phyloP scores from a whole-genome alignment of 1,140 invertebrate genomes.

The Orchestia grillus region DNA sequence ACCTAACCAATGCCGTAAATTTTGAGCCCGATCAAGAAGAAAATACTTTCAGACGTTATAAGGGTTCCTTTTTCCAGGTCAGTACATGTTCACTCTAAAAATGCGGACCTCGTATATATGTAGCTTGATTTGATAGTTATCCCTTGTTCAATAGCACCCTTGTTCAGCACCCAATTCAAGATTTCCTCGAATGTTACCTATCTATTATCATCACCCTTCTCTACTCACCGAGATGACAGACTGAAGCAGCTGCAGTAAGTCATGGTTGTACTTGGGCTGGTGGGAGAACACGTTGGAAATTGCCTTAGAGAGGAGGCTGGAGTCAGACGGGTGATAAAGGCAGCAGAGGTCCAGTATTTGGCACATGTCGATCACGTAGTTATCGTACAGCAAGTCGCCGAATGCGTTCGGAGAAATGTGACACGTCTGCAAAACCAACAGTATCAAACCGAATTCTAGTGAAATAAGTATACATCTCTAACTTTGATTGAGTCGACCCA shows the following conservation, averaged over 20 bases:
- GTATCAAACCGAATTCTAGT: background rate
- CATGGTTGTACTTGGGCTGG: conserved; percentile 80
- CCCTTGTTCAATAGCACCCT: background rate
- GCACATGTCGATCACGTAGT: conserved; percentile 85
- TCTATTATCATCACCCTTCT: background rate
- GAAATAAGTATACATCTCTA: background rate
- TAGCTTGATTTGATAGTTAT: no score
- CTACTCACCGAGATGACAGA: background rate
- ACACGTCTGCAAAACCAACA: conserved; percentile 72
- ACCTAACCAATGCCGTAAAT: no score
- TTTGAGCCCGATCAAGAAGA: no score
- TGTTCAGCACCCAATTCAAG: background rate
- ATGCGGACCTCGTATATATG: no score
- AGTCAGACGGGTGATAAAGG: conserved; percentile 80
- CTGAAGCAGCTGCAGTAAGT: conserved; percentile 73
- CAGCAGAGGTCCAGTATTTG: conserved; percentile 84
- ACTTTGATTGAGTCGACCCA: background rate
- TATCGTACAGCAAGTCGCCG: conserved; percentile 81
- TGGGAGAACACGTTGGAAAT: conserved; percentile 78
- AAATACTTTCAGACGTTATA: no score
- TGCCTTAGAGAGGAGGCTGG: conserved; percentile 76
- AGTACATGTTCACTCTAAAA: no score
- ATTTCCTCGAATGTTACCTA: background rate
- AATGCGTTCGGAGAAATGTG: conserved; percentile 79
- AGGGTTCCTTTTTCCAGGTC: no score